Percentiles rank a stretch among this genome's conserved stretches.
phyloP scores from a whole-genome alignment of 2,113 vertebrate genomes.

The Arothron firmamentum region DNA sequence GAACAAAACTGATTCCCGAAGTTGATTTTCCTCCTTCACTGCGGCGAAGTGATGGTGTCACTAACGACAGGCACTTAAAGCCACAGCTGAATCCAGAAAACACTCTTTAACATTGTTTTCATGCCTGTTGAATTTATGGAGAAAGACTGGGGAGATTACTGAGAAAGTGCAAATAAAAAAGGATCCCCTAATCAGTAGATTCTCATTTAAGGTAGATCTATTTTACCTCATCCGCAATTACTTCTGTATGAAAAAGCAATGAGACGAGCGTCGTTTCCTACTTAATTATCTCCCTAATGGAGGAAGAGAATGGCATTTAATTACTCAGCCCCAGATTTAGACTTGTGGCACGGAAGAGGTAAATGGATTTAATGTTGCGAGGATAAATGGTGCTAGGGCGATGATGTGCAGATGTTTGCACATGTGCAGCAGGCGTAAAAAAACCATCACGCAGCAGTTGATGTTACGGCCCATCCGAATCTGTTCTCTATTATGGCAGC shows the following conservation, averaged over 20 bases:
- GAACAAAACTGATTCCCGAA: not conserved
- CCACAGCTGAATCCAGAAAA: not conserved
- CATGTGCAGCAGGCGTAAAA: constrained; percentile 56
- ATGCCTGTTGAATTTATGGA: constrained; percentile 5
- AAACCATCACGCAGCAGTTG: constrained; percentile 37
- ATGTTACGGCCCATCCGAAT: constrained; percentile 30
- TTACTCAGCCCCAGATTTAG: constrained; percentile 72
- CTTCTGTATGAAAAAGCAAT: constrained; percentile 50
- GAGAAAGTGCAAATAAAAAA: constrained; percentile 19
- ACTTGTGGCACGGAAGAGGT: constrained; percentile 62
- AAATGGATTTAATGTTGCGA: constrained; percentile 75
- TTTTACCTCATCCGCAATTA: constrained; percentile 48
- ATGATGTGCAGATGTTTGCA: constrained; percentile 74
- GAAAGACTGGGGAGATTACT: not conserved
- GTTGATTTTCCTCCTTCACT: not conserved
- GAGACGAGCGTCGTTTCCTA: constrained; percentile 64
- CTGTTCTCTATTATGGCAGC: constrained; percentile 24
- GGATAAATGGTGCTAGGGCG: constrained; percentile 60
- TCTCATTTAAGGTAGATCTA: constrained; percentile 50
- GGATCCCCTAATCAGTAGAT: constrained; percentile 37
- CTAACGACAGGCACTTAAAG: constrained; percentile 6
- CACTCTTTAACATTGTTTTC: not conserved
- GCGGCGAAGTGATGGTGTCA: not conserved
- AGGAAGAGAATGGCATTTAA: constrained; percentile 74
- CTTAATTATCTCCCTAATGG: constrained; percentile 76